A percentile compares a stretch with the other conserved stretches of the same genome.
Conservation (phyloP, 2,888 invertebrate species). For the Megamerina dolium region DNA sequence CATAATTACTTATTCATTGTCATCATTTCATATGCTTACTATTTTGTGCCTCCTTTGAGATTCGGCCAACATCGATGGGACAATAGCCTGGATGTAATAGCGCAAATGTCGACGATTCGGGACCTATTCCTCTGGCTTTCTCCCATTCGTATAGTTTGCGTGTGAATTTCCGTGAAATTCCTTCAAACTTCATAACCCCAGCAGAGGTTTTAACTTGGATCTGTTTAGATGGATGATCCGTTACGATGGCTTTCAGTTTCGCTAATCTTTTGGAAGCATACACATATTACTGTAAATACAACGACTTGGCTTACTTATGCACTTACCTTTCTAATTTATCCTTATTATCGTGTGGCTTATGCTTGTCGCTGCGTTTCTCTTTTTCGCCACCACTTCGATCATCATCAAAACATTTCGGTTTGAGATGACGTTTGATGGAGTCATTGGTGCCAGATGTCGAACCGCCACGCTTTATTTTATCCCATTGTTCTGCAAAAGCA, state of each 20-base stretch:
- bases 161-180: conserved; percentile 82
- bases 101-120: conserved; percentile 79
- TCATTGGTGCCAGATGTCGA: conserved; percentile 49
- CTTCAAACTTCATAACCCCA: conserved; percentile 78
- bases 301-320: background rate
- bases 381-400: conserved; percentile 58
- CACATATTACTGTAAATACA: background rate
- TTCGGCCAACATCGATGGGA: conserved; percentile 46
- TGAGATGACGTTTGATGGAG: conserved; percentile 36
- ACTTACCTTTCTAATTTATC: conserved; percentile 53
- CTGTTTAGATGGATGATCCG: conserved; percentile 58
- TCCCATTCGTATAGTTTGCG: conserved; percentile 89
- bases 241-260: conserved; percentile 52
- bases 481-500: conserved; percentile 65
- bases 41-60: conserved; percentile 38
- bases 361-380: conserved; percentile 53
- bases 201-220: conserved; percentile 76
- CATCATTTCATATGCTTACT: conserved; percentile 23
- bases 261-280: conserved; percentile 32
- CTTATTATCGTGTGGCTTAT: conserved; percentile 60
- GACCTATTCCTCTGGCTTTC: conserved; percentile 78
- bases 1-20: background rate
- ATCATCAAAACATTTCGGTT: conserved; percentile 37
- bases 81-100: conserved; percentile 59
- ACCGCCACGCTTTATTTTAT: conserved; percentile 63